A percentile compares a stretch with the other conserved stretches of the same genome.
Evolutionary conservation across 2,113 vertebrate species (phyloP).

Genomic region (Rhabdomys dilectus): DNA sequence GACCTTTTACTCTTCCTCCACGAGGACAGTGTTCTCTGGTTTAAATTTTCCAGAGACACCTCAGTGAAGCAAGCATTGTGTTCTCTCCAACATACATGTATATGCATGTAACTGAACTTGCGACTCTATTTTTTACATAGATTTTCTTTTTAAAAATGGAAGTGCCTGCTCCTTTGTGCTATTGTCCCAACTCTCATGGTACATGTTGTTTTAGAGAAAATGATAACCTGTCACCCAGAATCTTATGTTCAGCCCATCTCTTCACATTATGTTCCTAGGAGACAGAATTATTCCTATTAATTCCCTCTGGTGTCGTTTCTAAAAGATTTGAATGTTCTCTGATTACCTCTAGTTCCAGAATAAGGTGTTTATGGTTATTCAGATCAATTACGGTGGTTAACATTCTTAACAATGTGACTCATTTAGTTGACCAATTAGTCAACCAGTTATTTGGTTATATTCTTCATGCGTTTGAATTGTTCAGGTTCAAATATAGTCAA

Average conservation of each 20-base stretch:
- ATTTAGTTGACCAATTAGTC: not conserved
- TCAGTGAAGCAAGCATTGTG: not conserved
- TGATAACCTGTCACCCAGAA: not conserved
- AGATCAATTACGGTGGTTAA: not conserved
- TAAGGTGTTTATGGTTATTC: not conserved
- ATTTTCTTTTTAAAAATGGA: conserved; percentile 1
- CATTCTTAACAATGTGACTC: not conserved
- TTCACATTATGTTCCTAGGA: not conserved
- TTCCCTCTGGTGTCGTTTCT: not conserved
- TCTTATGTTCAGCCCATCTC: not conserved
- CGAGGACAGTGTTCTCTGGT: not conserved
- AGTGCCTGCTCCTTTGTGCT: not conserved
- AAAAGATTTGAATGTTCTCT: conserved; percentile 4
- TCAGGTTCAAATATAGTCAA: not conserved
- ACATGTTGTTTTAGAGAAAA: not conserved
- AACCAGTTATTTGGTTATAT: not conserved
- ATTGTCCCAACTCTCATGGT: not conserved
- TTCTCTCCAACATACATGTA: not conserved
- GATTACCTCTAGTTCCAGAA: not conserved
- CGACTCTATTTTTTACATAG: conserved; percentile 11
- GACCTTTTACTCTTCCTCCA: not conserved
- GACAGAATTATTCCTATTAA: conserved; percentile 47
- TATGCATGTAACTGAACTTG: not conserved
- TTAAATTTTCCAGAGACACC: not conserved
- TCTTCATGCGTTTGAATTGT: conserved; percentile 15